Conservation (phyloP, 1,140 invertebrate species). For the Drosophila tani region DNA sequence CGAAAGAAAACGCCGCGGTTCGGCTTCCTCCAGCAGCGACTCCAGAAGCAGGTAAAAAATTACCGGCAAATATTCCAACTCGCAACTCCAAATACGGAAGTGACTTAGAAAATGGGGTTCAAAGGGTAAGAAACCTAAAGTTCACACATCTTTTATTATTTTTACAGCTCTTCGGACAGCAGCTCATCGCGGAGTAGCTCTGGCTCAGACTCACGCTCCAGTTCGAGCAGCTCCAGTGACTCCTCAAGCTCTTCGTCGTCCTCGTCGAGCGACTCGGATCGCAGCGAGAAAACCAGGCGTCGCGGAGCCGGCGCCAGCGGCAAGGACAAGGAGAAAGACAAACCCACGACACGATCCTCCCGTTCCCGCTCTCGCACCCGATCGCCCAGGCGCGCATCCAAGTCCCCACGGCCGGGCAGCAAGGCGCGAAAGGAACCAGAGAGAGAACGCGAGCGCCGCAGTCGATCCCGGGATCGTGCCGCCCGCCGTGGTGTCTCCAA, state of each 20-base stretch:
- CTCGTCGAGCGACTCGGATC: slow-evolving; percentile 86
- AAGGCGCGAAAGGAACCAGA: slow-evolving; percentile 73
- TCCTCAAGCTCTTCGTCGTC: slow-evolving; percentile 87
- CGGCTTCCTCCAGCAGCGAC: slow-evolving; percentile 91
- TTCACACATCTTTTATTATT: no score
- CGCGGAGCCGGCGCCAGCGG: slow-evolving; percentile 86
- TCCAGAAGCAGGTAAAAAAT: slow-evolving; percentile 89
- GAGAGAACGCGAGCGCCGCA: slow-evolving; percentile 57
- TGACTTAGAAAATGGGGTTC: not conserved
- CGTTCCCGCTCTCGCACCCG: slow-evolving; percentile 57
- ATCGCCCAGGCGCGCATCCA: slow-evolving; percentile 86
- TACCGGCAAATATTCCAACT: slow-evolving; percentile 4
- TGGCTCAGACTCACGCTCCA: slow-evolving; percentile 90
- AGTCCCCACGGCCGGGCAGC: slow-evolving; percentile 60
- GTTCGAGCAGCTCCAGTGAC: slow-evolving; percentile 90
- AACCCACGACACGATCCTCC: slow-evolving; percentile 24
- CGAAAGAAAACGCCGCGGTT: slow-evolving; percentile 85
- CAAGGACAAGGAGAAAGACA: slow-evolving; percentile 69
- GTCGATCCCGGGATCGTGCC: slow-evolving; percentile 57
- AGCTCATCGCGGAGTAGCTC: slow-evolving; percentile 93
- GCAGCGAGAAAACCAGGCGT: slow-evolving; percentile 70
- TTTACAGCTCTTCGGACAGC: slow-evolving; percentile 74
- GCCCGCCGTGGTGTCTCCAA: slow-evolving; percentile 52
- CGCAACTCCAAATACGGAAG: slow-evolving; percentile 6
- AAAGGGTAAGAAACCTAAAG: not conserved